Percentiles rank a stretch among this genome's conserved stretches.
phyloP scores from a whole-genome alignment of 2,797 vertebrate species.

The Streptopelia turtur region DNA sequence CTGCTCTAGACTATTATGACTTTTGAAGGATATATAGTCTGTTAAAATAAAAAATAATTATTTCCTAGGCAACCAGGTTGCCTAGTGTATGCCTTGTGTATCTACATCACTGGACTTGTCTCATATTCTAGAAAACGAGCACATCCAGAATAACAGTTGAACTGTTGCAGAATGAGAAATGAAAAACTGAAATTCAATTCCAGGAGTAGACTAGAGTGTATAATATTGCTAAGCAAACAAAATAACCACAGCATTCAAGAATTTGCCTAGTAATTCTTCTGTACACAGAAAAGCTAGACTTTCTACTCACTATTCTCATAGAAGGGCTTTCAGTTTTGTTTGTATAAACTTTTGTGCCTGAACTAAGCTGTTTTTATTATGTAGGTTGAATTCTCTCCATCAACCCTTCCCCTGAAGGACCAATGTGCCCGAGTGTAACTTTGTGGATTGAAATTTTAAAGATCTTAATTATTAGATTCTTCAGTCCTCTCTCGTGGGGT shows the following conservation, averaged over 20 bases:
- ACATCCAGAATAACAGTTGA: background rate
- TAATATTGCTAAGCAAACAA: background rate
- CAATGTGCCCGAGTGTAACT: background rate
- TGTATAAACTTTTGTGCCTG: background rate
- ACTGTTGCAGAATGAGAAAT: background rate
- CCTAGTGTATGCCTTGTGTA: fast-evolving
- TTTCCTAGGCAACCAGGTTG: background rate
- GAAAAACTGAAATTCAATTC: background rate
- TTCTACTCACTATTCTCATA: background rate
- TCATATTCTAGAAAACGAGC: background rate
- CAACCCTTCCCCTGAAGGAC: background rate
- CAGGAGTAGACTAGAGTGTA: background rate
- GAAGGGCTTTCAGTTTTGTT: background rate
- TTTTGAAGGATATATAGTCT: background rate
- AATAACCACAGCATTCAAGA: background rate
- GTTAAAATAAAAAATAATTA: background rate
- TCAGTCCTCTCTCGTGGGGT: background rate
- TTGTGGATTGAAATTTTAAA: background rate
- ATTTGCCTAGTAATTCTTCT: background rate
- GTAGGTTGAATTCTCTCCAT: background rate
- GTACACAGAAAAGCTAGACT: background rate
- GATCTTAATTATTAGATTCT: background rate
- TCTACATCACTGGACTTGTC: background rate
- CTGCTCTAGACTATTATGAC: background rate
- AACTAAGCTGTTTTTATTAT: background rate